These are phyloP conservation scores for Hydrochoerus hydrochaeris DNA, from an alignment of 2,113 vertebrate species.

Conservation along the genomic window DNA sequence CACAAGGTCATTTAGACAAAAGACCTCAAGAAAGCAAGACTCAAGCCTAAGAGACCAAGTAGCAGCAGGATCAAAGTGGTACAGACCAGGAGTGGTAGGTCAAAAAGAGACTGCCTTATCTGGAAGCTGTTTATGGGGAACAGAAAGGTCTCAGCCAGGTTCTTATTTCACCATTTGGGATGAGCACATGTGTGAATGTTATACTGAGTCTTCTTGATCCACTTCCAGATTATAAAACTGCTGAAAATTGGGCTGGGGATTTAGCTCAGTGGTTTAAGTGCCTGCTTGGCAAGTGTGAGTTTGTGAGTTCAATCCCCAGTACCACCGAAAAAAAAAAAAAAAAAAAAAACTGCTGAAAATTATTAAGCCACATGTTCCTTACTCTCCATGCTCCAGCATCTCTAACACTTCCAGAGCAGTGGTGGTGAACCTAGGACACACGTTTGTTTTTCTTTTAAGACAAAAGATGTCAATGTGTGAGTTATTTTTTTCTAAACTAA, in stretches of 20 bases:
- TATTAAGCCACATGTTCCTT: neutral
- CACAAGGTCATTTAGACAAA: constrained; percentile 72
- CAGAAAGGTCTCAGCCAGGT: constrained; percentile 76
- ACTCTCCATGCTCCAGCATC: neutral
- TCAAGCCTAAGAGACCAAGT: constrained; percentile 65
- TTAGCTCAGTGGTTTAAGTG: no score
- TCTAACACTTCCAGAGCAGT: neutral
- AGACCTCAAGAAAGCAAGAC: constrained; percentile 73
- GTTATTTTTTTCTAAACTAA: neutral
- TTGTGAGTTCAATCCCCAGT: no score
- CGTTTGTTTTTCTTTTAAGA: neutral
- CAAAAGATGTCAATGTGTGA: neutral
- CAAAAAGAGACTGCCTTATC: constrained; percentile 72
- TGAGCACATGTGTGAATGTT: neutral
- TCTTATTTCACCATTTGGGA: neutral
- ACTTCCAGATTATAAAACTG: neutral
- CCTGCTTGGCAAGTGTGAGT: no score
- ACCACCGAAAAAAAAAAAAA: no score
- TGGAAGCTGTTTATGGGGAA: constrained; percentile 76
- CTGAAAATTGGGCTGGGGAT: neutral
- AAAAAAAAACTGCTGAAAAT: neutral
- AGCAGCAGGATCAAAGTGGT: constrained; percentile 72
- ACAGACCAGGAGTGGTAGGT: constrained; percentile 72
- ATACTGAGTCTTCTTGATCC: neutral
- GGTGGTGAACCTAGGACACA: neutral